Evolutionary conservation across 2,797 vertebrate species (phyloP).

Genomic region (Smutsia gigantea): DNA sequence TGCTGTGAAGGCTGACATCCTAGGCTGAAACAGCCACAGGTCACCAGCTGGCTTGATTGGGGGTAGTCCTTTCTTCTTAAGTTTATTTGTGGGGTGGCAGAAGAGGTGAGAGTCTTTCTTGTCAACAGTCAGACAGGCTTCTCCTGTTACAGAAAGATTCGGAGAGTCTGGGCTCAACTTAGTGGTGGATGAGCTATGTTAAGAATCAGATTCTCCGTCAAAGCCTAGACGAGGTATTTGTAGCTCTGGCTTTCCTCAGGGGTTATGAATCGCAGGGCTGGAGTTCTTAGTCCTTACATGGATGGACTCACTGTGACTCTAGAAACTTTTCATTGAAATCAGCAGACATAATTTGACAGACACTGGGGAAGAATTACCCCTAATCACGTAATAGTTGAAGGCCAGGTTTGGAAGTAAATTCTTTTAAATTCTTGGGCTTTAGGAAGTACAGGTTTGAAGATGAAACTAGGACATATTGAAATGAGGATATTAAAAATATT

Average conservation of each 20-base stretch:
- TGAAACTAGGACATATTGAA: background rate
- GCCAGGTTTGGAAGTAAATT: background rate
- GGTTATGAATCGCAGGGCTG: background rate
- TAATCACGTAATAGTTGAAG: background rate
- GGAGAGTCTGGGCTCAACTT: background rate
- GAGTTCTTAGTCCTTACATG: slow-evolving; percentile 10
- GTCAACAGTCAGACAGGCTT: background rate
- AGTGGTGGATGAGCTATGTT: slow-evolving; percentile 33
- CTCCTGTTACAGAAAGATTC: slow-evolving; percentile 50
- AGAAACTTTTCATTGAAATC: background rate
- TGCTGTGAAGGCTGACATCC: background rate
- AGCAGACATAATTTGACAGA: background rate
- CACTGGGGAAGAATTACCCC: background rate
- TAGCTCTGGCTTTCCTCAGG: slow-evolving; percentile 61
- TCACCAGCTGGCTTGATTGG: background rate
- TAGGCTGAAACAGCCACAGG: slow-evolving; percentile 30
- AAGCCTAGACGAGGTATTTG: slow-evolving; percentile 68
- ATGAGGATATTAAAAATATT: background rate
- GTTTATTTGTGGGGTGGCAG: background rate
- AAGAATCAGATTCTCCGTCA: slow-evolving; percentile 29
- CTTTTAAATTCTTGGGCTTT: background rate
- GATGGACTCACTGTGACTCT: background rate
- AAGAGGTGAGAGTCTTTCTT: background rate
- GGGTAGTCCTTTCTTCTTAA: background rate
- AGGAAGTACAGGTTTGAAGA: background rate